Base-by-base conservation (phyloP, 2,113 vertebrate genomes). In the Corythaeola cristata region DNA sequence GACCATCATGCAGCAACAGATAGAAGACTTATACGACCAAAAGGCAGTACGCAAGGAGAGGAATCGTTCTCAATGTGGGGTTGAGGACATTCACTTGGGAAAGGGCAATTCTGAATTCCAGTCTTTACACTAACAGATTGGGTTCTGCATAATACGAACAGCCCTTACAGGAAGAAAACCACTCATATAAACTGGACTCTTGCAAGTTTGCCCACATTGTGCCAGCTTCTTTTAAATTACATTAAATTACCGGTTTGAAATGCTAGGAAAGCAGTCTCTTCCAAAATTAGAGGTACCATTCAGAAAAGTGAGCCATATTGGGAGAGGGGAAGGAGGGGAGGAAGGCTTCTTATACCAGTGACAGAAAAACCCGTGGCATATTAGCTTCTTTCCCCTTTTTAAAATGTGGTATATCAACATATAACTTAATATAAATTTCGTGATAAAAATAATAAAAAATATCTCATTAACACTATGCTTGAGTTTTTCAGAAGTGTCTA, bases 21-120 rank as follows among this genome's bases (percentile, higher is more conserved):
- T 0, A 35, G 15, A 55, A 68, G n/a, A 49, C 5, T 44, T 16
- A 4, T 7, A 15, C 1, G 16, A 45, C 27, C 2, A 1, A 81
- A 85, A 59, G 21, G n/a, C 33, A 47, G 33, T 14, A 60, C 50
- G 8, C 12, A 56, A 74, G n/a, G 11, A 56, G 17, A 60, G 14
- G 22, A 87, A 73, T 16, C 5, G 0, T 35, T 17, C 24, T 63
- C 28, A 41, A 4, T 4, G 19, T 15, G 28, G 28, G 7, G 18
- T 21, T 6, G 11, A 24, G 23, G 24, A 32, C 11, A 49, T 28
- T 53, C 15, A 17, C 44, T 26, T n/a, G 20, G 33, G 27, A 71
- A 62, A 86, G 20, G 23, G 17, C 8, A 78, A n/a, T 26, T 81
- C 45, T 64, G 37, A 16, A 77, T 77, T 56, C 39, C 39, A 60